Evolutionary conservation across 2,888 invertebrate genomes (phyloP).

Genomic region (Bombyx huttoni): DNA sequence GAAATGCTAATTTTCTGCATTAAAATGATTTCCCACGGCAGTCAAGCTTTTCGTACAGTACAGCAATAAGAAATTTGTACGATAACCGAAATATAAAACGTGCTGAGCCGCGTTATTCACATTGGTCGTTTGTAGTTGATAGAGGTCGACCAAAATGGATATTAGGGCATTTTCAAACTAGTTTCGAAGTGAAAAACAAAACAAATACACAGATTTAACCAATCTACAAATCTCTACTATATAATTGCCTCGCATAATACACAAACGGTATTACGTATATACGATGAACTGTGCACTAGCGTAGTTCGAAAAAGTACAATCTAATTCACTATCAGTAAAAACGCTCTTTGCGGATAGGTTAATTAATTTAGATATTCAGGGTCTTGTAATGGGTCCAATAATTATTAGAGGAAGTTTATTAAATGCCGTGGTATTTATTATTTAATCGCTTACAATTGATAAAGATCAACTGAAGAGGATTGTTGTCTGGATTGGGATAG

Average conservation of each 20-base stretch:
- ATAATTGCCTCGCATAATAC: neutral
- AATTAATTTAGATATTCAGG: neutral
- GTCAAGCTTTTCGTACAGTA: neutral
- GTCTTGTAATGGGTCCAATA: neutral
- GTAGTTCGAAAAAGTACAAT: neutral
- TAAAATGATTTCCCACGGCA: neutral
- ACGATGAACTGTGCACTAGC: neutral
- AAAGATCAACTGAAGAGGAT: slow-evolving; percentile 40
- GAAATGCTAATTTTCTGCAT: neutral
- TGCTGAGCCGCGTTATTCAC: neutral
- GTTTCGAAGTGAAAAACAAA: neutral
- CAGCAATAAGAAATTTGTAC: neutral
- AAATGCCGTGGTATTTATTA: slow-evolving; percentile 1
- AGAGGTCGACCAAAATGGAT: slow-evolving; percentile 40
- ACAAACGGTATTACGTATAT: neutral
- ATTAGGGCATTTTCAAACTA: neutral
- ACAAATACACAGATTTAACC: neutral
- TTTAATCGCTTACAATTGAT: slow-evolving; percentile 36
- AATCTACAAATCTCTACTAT: neutral
- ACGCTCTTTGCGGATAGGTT: neutral
- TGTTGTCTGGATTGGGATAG: slow-evolving; percentile 38
- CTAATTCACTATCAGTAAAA: neutral
- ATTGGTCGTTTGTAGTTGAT: slow-evolving; percentile 36
- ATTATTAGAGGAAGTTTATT: neutral
- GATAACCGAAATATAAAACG: neutral